phyloP scores from a whole-genome alignment of 2,888 invertebrate species.

The Leptopilina syphax region DNA sequence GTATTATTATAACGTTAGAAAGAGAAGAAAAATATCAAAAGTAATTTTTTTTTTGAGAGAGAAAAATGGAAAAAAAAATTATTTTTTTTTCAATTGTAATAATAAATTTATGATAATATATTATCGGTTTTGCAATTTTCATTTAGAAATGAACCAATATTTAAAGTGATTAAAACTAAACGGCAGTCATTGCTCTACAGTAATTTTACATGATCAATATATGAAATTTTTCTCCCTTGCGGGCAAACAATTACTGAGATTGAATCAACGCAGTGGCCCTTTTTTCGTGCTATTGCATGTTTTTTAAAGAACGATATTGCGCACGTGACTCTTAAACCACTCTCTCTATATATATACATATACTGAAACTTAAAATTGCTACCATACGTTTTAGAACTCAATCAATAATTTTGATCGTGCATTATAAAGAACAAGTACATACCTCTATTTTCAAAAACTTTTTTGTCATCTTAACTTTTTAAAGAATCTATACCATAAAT shows the following conservation, averaged over 20 bases:
- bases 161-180: not conserved
- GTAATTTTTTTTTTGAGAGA: too few relatives aligned
- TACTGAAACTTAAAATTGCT: not conserved
- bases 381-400: constrained; percentile 36
- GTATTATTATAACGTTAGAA: too few relatives aligned
- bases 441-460: constrained; percentile 41
- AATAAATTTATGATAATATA: too few relatives aligned
- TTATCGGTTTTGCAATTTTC: too few relatives aligned
- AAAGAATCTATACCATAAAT: constrained; percentile 68
- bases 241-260: constrained; percentile 15
- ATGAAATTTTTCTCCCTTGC: constrained; percentile 5
- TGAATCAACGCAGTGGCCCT: constrained; percentile 13
- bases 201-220: constrained; percentile 21
- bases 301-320: constrained; percentile 35
- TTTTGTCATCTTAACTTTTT: constrained; percentile 71
- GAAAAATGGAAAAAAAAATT: too few relatives aligned
- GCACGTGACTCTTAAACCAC: constrained; percentile 40
- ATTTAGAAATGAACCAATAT: too few relatives aligned
- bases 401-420: constrained; percentile 54
- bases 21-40: too few relatives aligned
- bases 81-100: too few relatives aligned
- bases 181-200: not conserved
- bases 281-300: constrained; percentile 13
- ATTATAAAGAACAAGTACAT: constrained; percentile 60
- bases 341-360: not conserved